Evolutionary conservation across 2,797 vertebrate genomes (phyloP), one percentile per base, ranked within the genome.

Genomic region (Bradypodion pumilum): DNA sequence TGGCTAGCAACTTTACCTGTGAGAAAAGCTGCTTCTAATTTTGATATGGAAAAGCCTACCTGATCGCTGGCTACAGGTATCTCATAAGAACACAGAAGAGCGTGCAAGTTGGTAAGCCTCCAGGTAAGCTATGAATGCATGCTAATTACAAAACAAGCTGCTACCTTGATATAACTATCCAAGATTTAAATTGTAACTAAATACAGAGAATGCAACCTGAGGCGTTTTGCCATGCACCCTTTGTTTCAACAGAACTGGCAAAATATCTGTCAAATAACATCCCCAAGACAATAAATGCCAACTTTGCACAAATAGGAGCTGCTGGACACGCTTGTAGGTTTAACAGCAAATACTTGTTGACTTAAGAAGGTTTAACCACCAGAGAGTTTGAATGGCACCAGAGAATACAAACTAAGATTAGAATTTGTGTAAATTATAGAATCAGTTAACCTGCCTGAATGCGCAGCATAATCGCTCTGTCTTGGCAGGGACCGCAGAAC

Each of bases 331-430:
- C 23, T 40, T 35, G 68, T 78, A 8, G 32, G 25, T 9, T 63
- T 78, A 63, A 59, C 42, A 23, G 44, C 9, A 3, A 4, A 73
- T 35, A 59, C 42, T 79, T 73, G 60, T 72, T 78, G 82, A 84
- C 56, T n/a, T n/a, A n/a, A 62, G 25, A 72, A 19, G 68, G 1
- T 40, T n/a, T 52, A 78, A 78, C 21, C 68, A n/a, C 32, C 44
- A 65, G 69, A 16, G 59, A 84, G 35, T 32, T 15, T 49, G 44
- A 62, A 49, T 3, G 27, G 32, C 25, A 59, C n/a, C n/a, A 78
- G 32, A 37, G 52, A 78, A 63, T 46, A 84, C n/a, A 59, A 72
- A n/a, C 42, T 63, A 78, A 72, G 75, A 72, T 84, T 73, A 78
- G 66, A 56, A 13, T n/a, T 62, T 37, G 82, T 72, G 56, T 44